Evolutionary conservation across 2,797 vertebrate species (phyloP), one percentile per base, ranked within the genome.

Genomic region (Acrossocheilus wenchowensis): DNA sequence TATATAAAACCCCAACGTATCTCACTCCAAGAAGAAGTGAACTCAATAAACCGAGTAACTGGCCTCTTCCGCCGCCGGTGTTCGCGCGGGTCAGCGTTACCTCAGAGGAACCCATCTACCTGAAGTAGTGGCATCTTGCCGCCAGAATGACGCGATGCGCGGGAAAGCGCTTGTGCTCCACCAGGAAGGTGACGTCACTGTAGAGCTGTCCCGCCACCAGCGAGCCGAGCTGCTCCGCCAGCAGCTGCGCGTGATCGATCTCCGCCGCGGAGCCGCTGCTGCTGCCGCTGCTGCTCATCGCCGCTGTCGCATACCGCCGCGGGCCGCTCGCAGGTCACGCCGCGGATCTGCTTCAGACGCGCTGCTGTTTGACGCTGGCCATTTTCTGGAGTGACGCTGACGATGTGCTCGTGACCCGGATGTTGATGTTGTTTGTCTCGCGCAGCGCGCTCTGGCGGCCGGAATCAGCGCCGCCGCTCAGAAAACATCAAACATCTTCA

Each of bases 71-170:
- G 30, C 1, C 30, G 30, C 4, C 36, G 36, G 36, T 4, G 36
- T 39, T 39, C 4, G 36, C 36, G 36, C 36, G 36, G 36, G 30
- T 30, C 30, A 30, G 30, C 1, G 30, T 30, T 30, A 30, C 30
- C 36, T 39, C 36, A 39, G 36, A 39, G 36, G 36, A 5, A 39
- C 4, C 5, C 4, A 39, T 39, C 36, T 39, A 62, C 98, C 98
- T 97, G 96, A 99, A 99, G 93, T 99, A 99, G 87, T 98, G 97
- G 88, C 98, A 99, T 34, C 98, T 96, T 2, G 98, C 98, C 30
- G 98, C 98, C 93, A 99, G 94, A 91, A 99, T 98, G 83, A 99
- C 97, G 64, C 97, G 94, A 93, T 99, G 98, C 2, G 97, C 98
- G 0, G 97, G 96, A 92, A 98, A 99, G 1, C 96, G 96, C 89